Conservation (phyloP, 1,140 invertebrate genomes). For the Cydia splendana region DNA sequence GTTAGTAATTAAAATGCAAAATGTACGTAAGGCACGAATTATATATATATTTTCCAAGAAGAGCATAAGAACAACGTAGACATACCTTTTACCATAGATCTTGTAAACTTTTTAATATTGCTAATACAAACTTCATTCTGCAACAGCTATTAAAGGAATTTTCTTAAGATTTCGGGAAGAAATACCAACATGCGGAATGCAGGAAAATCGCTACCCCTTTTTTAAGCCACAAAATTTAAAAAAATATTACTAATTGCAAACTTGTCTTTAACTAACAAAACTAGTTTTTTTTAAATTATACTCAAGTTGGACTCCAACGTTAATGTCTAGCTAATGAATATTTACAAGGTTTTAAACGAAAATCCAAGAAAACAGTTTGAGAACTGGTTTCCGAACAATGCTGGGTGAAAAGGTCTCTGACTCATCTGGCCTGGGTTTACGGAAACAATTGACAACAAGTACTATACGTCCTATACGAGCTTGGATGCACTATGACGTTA, state of each 20-base stretch:
- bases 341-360: slow-evolving; percentile 47
- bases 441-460: neutral
- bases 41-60: too few species aligned
- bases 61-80: too few species aligned
- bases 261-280: neutral
- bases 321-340: slow-evolving; percentile 57
- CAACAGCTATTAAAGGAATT: too few species aligned
- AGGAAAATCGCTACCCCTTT: neutral
- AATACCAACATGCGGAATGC: too few species aligned
- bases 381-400: slow-evolving; percentile 67
- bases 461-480: neutral
- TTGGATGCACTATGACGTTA: neutral
- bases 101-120: too few species aligned
- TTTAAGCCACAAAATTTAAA: neutral
- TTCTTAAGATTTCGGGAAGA: too few species aligned
- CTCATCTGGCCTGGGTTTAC: slow-evolving; percentile 54
- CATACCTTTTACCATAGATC: too few species aligned
- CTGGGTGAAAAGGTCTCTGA: slow-evolving; percentile 72
- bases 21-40: too few species aligned
- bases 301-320: slow-evolving; percentile 41
- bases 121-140: too few species aligned
- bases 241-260: neutral
- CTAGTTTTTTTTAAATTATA: slow-evolving; percentile 19
- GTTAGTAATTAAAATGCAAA: too few species aligned
- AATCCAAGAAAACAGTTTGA: slow-evolving; percentile 59